Percentiles rank a stretch among this genome's conserved stretches.
Evolutionary conservation across 2,113 vertebrate genomes (phyloP).

Genomic region (Isurus oxyrinchus): DNA sequence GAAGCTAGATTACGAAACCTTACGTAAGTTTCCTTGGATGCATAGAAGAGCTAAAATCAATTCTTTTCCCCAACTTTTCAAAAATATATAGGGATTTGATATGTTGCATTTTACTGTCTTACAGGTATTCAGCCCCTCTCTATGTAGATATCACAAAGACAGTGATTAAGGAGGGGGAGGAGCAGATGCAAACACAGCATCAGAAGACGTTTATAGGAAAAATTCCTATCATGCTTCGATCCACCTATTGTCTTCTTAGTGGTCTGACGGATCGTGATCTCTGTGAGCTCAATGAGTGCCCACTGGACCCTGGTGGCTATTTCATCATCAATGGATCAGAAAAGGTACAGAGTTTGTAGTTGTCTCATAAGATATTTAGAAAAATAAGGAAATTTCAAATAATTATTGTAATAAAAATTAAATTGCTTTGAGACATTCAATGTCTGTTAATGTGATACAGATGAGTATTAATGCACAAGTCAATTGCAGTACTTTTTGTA

Average conservation of each 20-base stretch:
- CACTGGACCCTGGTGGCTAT: constrained; percentile 91
- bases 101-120: constrained; percentile 43
- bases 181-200: constrained; percentile 92
- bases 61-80: not conserved
- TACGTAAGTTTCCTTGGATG: constrained; percentile 66
- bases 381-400: not conserved
- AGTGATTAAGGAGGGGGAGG: constrained; percentile 94
- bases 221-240: constrained; percentile 97
- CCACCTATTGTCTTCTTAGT: constrained; percentile 89
- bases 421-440: constrained; percentile 12
- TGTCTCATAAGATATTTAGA: not conserved
- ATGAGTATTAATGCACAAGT: not conserved
- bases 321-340: constrained; percentile 99
- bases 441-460: not conserved
- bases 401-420: not conserved
- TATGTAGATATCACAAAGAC: constrained; percentile 99
- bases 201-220: constrained; percentile 99
- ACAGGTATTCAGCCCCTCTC: constrained; percentile 89
- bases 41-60: not conserved
- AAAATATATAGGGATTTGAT: not conserved
- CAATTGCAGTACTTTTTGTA: not conserved
- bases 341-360: constrained; percentile 65
- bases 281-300: constrained; percentile 94
- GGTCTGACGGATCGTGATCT: constrained; percentile 90
- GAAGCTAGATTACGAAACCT: constrained; percentile 92